Conservation (phyloP, 2,113 vertebrate genomes). For the Anolis sagrei region DNA sequence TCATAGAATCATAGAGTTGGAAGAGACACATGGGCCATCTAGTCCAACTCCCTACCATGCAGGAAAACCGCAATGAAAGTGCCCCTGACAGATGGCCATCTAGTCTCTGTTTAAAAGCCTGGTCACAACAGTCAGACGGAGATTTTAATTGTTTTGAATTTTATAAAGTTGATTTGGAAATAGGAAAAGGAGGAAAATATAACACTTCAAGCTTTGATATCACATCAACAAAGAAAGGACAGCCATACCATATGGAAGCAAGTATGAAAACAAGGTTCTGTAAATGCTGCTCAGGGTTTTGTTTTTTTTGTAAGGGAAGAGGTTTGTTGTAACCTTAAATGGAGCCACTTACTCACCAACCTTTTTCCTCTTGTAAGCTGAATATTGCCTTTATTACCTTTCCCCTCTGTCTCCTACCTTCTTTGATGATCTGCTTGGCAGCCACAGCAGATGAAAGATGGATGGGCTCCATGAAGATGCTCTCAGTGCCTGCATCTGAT, state of each 20-base stretch:
- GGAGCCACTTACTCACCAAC: background rate
- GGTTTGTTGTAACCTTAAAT: background rate
- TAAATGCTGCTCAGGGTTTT: background rate
- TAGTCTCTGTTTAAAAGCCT: background rate
- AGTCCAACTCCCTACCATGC: no score
- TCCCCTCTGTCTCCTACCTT: constrained; percentile 81
- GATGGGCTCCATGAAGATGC: constrained; percentile 98
- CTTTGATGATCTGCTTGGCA: constrained; percentile 92
- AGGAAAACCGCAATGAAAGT: no score
- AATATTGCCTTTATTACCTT: background rate
- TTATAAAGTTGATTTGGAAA: background rate
- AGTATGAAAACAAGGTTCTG: background rate
- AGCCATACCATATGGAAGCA: background rate
- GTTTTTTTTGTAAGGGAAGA: background rate
- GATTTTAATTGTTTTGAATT: background rate
- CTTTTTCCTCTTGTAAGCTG: background rate
- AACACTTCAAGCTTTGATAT: background rate
- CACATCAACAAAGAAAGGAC: background rate
- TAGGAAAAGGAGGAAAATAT: background rate
- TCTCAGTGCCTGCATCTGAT: constrained; percentile 89
- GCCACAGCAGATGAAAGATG: constrained; percentile 92
- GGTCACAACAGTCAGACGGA: background rate
- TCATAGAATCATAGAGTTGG: no score
- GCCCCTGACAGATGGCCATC: no score
- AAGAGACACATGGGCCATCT: no score